These are phyloP conservation scores for Holacanthus passer DNA, from an alignment of 2,113 vertebrate genomes.

Conservation along the genomic window DNA sequence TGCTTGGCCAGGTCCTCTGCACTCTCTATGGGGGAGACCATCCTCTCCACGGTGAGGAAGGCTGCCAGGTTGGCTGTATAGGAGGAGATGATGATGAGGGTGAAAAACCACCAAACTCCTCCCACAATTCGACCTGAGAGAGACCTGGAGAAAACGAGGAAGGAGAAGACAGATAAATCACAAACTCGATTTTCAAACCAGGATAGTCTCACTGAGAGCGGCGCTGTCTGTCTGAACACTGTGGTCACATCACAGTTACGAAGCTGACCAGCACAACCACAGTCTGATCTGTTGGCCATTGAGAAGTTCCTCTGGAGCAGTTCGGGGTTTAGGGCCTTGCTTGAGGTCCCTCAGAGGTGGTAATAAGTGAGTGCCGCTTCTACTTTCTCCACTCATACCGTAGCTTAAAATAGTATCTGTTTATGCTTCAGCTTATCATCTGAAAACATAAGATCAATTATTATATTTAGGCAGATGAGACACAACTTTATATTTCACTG, in stretches of 20 bases:
- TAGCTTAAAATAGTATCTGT: neutral
- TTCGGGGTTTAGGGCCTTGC: neutral
- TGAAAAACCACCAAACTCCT: constrained; percentile 99
- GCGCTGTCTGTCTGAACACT: neutral
- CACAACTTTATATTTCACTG: neutral
- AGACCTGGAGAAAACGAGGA: constrained; percentile 55
- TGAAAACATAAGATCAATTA: neutral
- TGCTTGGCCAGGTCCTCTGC: constrained; percentile 98
- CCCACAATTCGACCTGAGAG: constrained; percentile 91
- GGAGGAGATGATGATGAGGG: constrained; percentile 99
- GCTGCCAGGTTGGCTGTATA: constrained; percentile 99
- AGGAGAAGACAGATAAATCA: neutral
- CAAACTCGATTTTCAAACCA: neutral
- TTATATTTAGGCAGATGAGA: neutral
- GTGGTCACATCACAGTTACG: neutral
- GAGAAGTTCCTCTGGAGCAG: neutral
- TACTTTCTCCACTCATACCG: neutral
- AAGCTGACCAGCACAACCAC: neutral
- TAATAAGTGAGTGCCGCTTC: neutral
- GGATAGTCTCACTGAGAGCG: neutral
- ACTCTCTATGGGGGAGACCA: constrained; percentile 98
- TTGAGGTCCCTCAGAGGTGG: neutral
- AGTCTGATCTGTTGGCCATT: neutral
- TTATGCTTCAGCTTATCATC: neutral
- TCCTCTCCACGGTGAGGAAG: constrained; percentile 97